A percentile compares a stretch with the other conserved stretches of the same genome.
phyloP scores from a whole-genome alignment of 2,888 invertebrate species.

The Meandrusa payeni region DNA sequence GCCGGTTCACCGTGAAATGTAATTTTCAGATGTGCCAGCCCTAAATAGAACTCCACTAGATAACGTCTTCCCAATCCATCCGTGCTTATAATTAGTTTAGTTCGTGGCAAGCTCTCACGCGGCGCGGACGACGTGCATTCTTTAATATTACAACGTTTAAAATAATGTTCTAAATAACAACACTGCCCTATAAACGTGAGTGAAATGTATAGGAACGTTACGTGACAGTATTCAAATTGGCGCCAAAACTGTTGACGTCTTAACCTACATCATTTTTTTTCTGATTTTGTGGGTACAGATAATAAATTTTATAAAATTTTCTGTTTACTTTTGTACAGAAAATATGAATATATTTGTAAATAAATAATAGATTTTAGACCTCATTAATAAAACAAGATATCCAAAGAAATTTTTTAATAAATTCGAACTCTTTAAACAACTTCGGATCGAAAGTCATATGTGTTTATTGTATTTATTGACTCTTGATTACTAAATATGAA shows the following conservation, averaged over 20 bases:
- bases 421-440: too few relatives aligned
- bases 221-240: not conserved
- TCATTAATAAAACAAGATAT: too few relatives aligned
- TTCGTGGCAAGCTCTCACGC: constrained; percentile 21
- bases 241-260: constrained; percentile 3
- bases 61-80: constrained; percentile 17
- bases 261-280: too few relatives aligned
- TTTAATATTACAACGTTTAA: not conserved
- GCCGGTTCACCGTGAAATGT: not conserved
- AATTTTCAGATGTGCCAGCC: constrained; percentile 5
- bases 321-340: too few relatives aligned
- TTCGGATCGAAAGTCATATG: too few relatives aligned
- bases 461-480: constrained; percentile 27
- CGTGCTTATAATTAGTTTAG: constrained; percentile 28
- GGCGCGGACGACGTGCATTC: constrained; percentile 13
- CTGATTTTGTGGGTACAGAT: not conserved
- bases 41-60: constrained; percentile 8
- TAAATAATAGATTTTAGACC: too few relatives aligned
- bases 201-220: constrained; percentile 10
- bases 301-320: too few relatives aligned
- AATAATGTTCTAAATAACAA: constrained; percentile 11
- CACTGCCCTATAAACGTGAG: constrained; percentile 15
- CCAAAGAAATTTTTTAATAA: too few relatives aligned
- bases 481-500: constrained; percentile 37
- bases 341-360: too few relatives aligned